Percentiles rank a stretch among this genome's conserved stretches.
These are phyloP conservation scores for Eueides isabella DNA, from an alignment of 1,140 invertebrate species.

Conservation along the genomic window DNA sequence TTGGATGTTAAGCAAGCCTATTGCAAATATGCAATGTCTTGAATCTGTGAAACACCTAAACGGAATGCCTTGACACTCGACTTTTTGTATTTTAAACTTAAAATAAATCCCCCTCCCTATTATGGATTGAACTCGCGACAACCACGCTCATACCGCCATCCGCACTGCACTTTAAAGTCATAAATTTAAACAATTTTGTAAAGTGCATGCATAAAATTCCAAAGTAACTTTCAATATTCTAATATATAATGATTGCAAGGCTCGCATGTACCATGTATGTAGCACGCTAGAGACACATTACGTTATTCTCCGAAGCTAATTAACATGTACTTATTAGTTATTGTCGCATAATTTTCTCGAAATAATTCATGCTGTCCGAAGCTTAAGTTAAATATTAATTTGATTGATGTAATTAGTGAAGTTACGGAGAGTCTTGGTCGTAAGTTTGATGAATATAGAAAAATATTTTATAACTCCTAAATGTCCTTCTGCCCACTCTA, in stretches of 20 bases:
- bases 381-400: neutral
- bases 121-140: too few species aligned
- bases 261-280: neutral
- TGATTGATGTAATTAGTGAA: neutral
- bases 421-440: neutral
- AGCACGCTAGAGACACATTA: slow-evolving; percentile 23
- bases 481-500: too few species aligned
- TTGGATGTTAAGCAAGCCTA: too few species aligned
- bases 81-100: too few species aligned
- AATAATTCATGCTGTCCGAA: neutral
- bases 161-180: neutral
- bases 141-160: too few species aligned
- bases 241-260: neutral
- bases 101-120: too few species aligned
- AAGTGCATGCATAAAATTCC: neutral
- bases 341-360: neutral
- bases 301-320: neutral
- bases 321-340: neutral
- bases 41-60: too few species aligned
- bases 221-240: neutral
- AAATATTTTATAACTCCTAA: too few species aligned
- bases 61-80: too few species aligned
- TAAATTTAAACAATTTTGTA: neutral
- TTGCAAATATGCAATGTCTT: too few species aligned
- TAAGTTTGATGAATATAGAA: neutral